A percentile compares a stretch with the other conserved stretches of the same genome.
Conservation (phyloP, 2,797 vertebrate species). For the Enteromius thamalakanensis region DNA sequence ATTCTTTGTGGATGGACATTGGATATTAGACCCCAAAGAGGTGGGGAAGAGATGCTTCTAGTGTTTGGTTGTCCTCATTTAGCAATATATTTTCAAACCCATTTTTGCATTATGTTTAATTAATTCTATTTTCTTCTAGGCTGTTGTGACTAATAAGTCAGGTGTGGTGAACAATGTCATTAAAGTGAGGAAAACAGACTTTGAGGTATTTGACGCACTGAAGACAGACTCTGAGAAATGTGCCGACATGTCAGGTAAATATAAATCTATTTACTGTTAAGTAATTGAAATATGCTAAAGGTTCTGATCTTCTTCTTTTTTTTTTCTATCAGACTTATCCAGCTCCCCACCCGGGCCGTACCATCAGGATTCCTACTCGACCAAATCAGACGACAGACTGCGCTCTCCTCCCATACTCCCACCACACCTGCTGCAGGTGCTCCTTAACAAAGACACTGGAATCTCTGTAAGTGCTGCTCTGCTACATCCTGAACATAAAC, state of each 20-base stretch:
- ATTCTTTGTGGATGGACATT: constrained; percentile 95
- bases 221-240: constrained; percentile 93
- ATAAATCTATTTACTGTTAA: not conserved
- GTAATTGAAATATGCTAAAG: not conserved
- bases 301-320: not conserved
- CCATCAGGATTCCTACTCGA: constrained; percentile 88
- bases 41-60: constrained; percentile 68
- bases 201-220: constrained; percentile 97
- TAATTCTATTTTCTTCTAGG: constrained; percentile 68
- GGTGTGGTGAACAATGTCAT: constrained; percentile 94
- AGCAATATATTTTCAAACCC: not conserved
- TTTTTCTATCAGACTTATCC: constrained; percentile 82
- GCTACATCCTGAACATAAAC: not conserved
- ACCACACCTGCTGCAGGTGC: constrained; percentile 94
- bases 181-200: constrained; percentile 94
- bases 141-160: constrained; percentile 88
- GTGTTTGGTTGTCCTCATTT: not conserved
- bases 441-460: constrained; percentile 97
- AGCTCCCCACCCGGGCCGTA: constrained; percentile 97
- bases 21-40: constrained; percentile 92
- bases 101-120: not conserved
- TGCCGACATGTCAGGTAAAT: constrained; percentile 86
- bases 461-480: constrained; percentile 85
- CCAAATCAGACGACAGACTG: constrained; percentile 87
- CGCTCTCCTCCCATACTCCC: constrained; percentile 92